Evolutionary conservation across 2,113 vertebrate genomes (phyloP).

Genomic region (Callionymus lyra): DNA sequence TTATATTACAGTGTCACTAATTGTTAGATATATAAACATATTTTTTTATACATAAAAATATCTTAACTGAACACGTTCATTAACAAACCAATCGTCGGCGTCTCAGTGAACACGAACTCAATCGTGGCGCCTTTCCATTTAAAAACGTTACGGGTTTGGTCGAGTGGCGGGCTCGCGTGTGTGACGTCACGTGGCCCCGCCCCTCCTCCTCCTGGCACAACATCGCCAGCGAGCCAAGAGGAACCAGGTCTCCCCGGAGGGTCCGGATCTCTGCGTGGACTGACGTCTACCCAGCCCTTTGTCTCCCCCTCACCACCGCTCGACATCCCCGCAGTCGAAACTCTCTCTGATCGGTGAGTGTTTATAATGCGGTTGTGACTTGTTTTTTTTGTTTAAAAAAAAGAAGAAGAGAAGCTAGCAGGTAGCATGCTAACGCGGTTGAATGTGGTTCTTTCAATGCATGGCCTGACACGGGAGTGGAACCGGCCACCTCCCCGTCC

Average conservation of each 20-base stretch:
- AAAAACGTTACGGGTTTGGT: not conserved
- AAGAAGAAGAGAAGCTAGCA: not conserved
- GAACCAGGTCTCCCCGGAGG: conserved; percentile 7
- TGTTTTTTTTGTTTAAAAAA: conserved; percentile 4
- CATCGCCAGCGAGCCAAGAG: conserved; percentile 12
- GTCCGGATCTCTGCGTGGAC: not conserved
- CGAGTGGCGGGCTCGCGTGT: too few species aligned
- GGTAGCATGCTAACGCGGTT: conserved; percentile 8
- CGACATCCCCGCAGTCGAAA: conserved; percentile 2
- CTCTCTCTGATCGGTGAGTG: conserved; percentile 25
- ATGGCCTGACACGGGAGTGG: conserved; percentile 33
- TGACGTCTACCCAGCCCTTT: conserved; percentile 12
- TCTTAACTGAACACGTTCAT: too few species aligned
- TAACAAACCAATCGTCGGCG: not conserved
- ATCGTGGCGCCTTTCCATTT: too few species aligned
- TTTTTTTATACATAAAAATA: too few species aligned
- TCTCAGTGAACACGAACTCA: too few species aligned
- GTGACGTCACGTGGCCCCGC: too few species aligned
- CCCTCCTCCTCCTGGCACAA: conserved; percentile 21
- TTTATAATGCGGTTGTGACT: not conserved
- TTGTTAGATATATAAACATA: too few species aligned
- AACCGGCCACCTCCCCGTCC: conserved; percentile 19
- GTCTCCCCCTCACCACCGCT: not conserved
- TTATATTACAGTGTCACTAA: too few species aligned
- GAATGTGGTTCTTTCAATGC: not conserved